Base-by-base conservation (phyloP, 1,140 invertebrate genomes). In the Cyclargus thomasi region DNA sequence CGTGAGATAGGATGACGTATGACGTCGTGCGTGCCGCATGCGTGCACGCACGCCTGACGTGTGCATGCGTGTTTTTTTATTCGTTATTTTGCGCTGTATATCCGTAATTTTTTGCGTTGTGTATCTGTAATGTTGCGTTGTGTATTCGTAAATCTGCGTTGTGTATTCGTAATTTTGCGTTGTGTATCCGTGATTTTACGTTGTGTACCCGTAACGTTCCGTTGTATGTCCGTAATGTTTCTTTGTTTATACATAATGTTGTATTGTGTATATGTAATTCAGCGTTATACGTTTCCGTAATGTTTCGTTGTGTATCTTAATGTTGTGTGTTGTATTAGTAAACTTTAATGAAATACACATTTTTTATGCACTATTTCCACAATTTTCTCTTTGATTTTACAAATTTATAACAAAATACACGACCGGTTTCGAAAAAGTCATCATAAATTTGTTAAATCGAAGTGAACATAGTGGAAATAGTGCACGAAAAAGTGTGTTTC, bases 141-240 rank as follows among this genome's bases (percentile, higher is more conserved):
- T 47, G 39, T 14, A 47, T 8, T 3, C 3, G 39, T 47, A 47
- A 47, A 14, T 18, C 63, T 63, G 23, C 10, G 47, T 53, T 62
- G 36, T 67, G 16, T 62, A 23, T 21, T n/a, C 23, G 59, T 17
- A 59, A n/a, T 62, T 20, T 39, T 59, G 53, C 39, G 36, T 14
- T 29, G 36, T 67, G 65, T 64, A 62, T 47, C 22, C 57, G 16
- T 53, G 14, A 14, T 47, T 0, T 8, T 62, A 14, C 57, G 36
- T 29, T 67, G 53, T 70, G 65, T 67, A 63, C 53, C 57, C 63
- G 64, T 68, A 20, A 63, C 65, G 57, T 67, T 67, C 63, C 71
- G 57, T 71, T 16, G 57, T n/a, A 65, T 22, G 47, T 18, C 67
- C 65, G 22, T 70, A 22, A 62, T 4, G 29, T 29, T 2, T 8